Conservation (phyloP, 2,797 vertebrate species). For the Lepidocolaptes lacrymiger region DNA sequence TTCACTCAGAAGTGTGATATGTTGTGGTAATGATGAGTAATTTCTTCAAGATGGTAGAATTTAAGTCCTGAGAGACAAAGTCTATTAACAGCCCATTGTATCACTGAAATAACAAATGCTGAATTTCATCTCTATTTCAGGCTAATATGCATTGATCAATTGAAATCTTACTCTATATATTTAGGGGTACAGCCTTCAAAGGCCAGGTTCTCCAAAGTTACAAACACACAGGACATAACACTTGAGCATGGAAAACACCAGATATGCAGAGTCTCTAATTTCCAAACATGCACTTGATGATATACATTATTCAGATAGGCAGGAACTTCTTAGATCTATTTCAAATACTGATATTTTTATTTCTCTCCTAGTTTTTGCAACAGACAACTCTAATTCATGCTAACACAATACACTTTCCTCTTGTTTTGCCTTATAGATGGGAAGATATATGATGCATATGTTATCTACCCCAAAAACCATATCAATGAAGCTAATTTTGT, state of each 20-base stretch:
- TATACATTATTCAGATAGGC: not conserved
- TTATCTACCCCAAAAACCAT: slow-evolving; percentile 80
- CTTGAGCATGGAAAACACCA: not conserved
- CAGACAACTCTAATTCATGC: not conserved
- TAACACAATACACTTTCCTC: not conserved
- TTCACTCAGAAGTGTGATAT: not conserved
- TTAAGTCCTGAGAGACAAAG: not conserved
- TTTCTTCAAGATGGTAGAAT: not conserved
- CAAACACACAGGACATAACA: not conserved
- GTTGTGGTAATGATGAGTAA: not conserved
- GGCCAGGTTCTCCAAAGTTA: not conserved
- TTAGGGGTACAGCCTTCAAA: not conserved
- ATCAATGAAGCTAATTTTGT: slow-evolving; percentile 51
- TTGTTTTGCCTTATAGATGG: slow-evolving; percentile 68
- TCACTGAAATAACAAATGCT: not conserved
- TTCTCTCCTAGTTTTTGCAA: not conserved
- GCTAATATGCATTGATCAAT: rapidly evolving
- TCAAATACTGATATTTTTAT: not conserved
- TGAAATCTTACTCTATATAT: not conserved
- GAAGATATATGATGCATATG: slow-evolving; percentile 80
- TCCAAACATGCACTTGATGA: not conserved
- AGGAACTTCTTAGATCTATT: not conserved
- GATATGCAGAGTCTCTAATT: not conserved
- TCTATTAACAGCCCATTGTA: not conserved
- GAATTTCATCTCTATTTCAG: not conserved